Evolutionary conservation across 2,797 vertebrate genomes (phyloP), one percentile per base, ranked within the genome.

Genomic region (Acanthopagrus latus): DNA sequence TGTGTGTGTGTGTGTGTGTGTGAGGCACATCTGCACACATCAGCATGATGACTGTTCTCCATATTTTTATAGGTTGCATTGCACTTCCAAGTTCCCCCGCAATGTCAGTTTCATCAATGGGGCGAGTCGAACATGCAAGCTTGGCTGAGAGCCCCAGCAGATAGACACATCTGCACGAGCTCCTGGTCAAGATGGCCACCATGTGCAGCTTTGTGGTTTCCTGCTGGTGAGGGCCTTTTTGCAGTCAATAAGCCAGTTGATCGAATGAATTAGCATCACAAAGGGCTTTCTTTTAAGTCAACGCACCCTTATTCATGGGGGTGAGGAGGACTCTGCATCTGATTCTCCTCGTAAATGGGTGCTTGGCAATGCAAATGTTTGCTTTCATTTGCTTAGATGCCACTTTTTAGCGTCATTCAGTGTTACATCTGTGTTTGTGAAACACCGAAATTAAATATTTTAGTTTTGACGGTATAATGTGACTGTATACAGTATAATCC

Each of bases 211-310:
- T 80, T 89, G 83, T 87, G 80, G 78, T 55, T 59, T 72, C 82
- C 87, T 86, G 88, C 88, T 87, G 92, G 77, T 72, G 74, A 89
- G 74, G 76, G 78, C 78, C 88, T 85, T 85, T 91, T 74, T 73
- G 75, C 82, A 92, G 92, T 93, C 91, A 93, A 91, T 93, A 91
- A 91, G 86, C 87, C 87, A 93, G 88, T 92, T 91, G 88, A 92
- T 94, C 57, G 48, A 92, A 85, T 83, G 58, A 76, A 88, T 93
- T 94, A 83, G 80, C 90, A 93, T 93, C 1, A 92, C 85, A 94
- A 94, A 91, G 76, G 74, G 64, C 82, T 83, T 90, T 89, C 87
- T 93, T 86, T 83, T 74, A 89, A 77, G 78, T 83, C 69, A 27
- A 71, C 38, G 43, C 63, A 18, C 58, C 83, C 60, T 74, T 65